Evolutionary conservation across 2,888 invertebrate genomes (phyloP), one percentile per base, ranked within the genome.

Genomic region (Rambutsinella grinnellia): DNA sequence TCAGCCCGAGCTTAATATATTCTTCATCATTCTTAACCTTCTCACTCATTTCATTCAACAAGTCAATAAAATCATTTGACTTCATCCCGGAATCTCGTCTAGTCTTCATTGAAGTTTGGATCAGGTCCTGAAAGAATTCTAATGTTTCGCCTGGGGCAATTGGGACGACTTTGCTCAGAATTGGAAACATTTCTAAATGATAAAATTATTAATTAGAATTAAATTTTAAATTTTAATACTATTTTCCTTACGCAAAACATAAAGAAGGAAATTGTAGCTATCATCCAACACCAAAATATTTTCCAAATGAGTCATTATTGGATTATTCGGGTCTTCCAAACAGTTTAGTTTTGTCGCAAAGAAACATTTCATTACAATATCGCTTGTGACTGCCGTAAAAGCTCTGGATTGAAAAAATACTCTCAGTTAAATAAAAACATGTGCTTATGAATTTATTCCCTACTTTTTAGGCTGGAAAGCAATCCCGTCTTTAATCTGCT

Each of bases 31-130:
- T 17, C n/a, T 15, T 13, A 27, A 24, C 13, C 49, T 79, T 67
- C n/a, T 61, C 63, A 15, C 60, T 13, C 78, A 81, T 79, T 19
- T 78, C 76, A 13, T 66, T 71, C 1, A 81, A 57, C 44, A 53
- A 54, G 57, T 77, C 81, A 19, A 79, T 56, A 57, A 81, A 63
- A 28, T 81, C 79, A 15, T 65, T 68, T 24, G 36, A 6, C 23
- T 27, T 63, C 13, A 60, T 46, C 2, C 74, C 58, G 19, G 53
- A 46, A 28, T 60, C 51, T 6, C 69, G 54, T 28, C 70, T 70
- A 28, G 60, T 63, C 21, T 57, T 57, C 28, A 74, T 49, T 2
- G 57, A 57, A 15, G 60, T 57, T 47, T 26, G 28, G 2, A 70
- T 3, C 3, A 76, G 23, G 15, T 70, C 24, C 46, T 10, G 49